Base-by-base conservation (phyloP, 92 coral and sea anemone species). In the Anthopleura xanthogrammica region DNA sequence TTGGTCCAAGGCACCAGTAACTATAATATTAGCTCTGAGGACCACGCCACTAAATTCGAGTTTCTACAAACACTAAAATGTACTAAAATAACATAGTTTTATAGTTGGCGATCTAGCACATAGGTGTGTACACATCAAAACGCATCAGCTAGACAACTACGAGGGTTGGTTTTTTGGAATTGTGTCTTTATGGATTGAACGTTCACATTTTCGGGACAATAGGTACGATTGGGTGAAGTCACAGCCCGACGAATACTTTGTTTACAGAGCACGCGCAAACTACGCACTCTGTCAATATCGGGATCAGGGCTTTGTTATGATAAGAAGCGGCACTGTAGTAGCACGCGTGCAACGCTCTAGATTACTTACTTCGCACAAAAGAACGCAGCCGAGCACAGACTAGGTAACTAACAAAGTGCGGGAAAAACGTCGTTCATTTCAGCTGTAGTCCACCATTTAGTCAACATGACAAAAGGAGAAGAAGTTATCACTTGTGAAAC, bases 271-370 rank as follows among this genome's bases (percentile, higher is more conserved):
- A 85, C 88, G 88, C 88, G 88, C 83, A n/a, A 17, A 13, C 42
- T 19, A 29, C 46, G 24, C 58, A 3, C 54, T 41, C 60, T 57
- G 88, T 85, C 83, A 85, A 85, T 72, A 85, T 68, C 39, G 19
- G 66, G 73, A 77, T 43, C 81, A 52, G 11, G 7, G 80, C 81
- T 77, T 93, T 93, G 97, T 93, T 85, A 91, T 93, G 97, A 68
- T 85, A 93, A 93, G 83, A 52, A 66, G 75, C 83, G 82, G 56
- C 40, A 41, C 84, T 65, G 88, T 80, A 43, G 39, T 70, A 50
- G 87, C 92, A 91, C 97, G 97, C 97, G 97, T 90, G 89, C 84
- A 86, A n/a, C 23, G 86, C 86, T 72, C 79, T 62, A 75, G 94
- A 88, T 88, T 79, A 83, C 87, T 84, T 86, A 88, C 94, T 39